Conservation (phyloP, 1,140 invertebrate genomes). For the Daktulosphaira vitifoliae region DNA sequence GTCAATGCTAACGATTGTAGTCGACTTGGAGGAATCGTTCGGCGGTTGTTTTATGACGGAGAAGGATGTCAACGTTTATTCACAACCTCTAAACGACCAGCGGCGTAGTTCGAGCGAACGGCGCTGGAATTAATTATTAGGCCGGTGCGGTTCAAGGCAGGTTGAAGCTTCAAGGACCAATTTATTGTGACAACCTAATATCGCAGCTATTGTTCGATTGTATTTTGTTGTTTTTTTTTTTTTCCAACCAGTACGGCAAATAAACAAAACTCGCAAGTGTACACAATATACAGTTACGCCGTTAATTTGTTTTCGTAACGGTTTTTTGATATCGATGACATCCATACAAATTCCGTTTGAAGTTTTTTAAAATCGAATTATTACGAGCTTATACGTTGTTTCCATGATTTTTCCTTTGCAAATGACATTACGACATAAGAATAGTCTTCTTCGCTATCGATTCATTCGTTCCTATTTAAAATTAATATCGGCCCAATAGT, state of each 20-base stretch:
- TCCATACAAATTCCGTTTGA: too few species aligned
- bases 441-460: too few species aligned
- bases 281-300: background rate
- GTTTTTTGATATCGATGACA: too few species aligned
- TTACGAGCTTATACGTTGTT: too few species aligned
- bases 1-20: background rate
- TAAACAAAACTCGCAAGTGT: slow-evolving; percentile 15
- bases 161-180: slow-evolving; percentile 30
- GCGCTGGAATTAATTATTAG: slow-evolving; percentile 32
- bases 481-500: too few species aligned
- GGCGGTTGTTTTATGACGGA: background rate
- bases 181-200: slow-evolving; percentile 28
- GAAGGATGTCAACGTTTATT: slow-evolving; percentile 22
- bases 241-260: background rate
- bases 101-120: slow-evolving; percentile 1
- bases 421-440: too few species aligned
- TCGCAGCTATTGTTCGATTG: slow-evolving; percentile 29
- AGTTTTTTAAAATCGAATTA: too few species aligned
- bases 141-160: slow-evolving; percentile 30
- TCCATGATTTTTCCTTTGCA: too few species aligned
- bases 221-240: background rate
- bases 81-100: slow-evolving; percentile 23
- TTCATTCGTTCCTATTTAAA: too few species aligned
- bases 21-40: background rate
- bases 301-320: slow-evolving; percentile 13